phyloP scores from a whole-genome alignment of 2,888 invertebrate species.

The Pseudococcus longispinus region DNA sequence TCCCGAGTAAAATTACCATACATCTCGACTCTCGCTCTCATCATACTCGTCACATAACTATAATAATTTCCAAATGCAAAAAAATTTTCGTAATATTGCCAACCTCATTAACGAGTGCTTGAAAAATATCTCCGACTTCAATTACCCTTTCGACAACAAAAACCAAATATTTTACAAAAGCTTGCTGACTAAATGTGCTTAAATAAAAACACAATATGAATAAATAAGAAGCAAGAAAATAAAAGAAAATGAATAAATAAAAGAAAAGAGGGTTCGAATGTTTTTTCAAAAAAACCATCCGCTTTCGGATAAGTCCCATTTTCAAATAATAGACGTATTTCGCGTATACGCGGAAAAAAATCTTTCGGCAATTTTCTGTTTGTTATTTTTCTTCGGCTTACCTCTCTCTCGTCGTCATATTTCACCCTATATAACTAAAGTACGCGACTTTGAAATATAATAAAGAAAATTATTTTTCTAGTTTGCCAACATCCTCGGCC shows the following conservation, averaged over 20 bases:
- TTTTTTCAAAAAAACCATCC: constrained; percentile 39
- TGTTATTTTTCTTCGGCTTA: constrained; percentile 41
- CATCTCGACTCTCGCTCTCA: background rate
- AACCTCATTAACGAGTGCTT: constrained; percentile 16
- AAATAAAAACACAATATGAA: constrained; percentile 51
- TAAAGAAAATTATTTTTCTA: constrained; percentile 39
- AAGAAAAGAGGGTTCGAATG: constrained; percentile 48
- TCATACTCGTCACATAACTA: background rate
- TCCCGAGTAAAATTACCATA: background rate
- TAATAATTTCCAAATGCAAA: background rate
- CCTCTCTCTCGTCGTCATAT: constrained; percentile 24
- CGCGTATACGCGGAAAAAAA: constrained; percentile 1
- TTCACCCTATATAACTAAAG: constrained; percentile 28
- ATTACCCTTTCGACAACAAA: constrained; percentile 37
- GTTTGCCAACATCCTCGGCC: background rate
- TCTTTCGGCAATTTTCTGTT: constrained; percentile 45
- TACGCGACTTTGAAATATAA: constrained; percentile 32
- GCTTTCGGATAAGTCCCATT: constrained; percentile 48
- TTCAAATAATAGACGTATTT: constrained; percentile 49
- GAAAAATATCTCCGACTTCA: constrained; percentile 15
- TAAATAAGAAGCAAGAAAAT: constrained; percentile 48
- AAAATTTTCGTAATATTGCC: background rate
- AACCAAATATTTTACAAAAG: constrained; percentile 34
- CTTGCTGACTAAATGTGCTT: constrained; percentile 21
- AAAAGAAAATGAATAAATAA: constrained; percentile 55